phyloP scores from a whole-genome alignment of 2,797 vertebrate species.

The Rhinella marina region DNA sequence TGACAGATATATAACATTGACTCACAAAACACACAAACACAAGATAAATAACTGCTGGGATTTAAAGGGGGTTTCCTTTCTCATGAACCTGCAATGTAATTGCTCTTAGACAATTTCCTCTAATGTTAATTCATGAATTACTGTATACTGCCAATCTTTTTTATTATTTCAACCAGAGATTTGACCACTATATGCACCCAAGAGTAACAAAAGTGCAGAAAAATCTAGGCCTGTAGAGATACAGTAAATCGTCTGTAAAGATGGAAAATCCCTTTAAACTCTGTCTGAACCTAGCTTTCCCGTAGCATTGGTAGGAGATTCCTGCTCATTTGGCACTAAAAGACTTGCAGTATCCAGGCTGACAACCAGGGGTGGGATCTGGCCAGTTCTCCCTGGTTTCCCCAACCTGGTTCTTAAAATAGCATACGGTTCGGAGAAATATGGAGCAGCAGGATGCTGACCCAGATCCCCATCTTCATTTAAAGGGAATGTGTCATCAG shows the following conservation, averaged over 20 bases:
- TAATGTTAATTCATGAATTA: neutral
- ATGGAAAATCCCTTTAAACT: neutral
- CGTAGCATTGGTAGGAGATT: neutral
- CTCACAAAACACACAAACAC: neutral
- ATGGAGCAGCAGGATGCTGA: too few species aligned
- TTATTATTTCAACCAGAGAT: neutral
- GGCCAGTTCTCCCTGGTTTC: too few species aligned
- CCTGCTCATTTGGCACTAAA: neutral
- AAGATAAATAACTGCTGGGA: neutral
- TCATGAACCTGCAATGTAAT: neutral
- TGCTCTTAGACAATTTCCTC: neutral
- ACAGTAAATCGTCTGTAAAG: neutral
- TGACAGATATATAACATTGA: neutral
- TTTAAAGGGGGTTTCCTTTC: conserved; percentile 5
- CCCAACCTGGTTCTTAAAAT: too few species aligned
- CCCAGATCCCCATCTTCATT: too few species aligned
- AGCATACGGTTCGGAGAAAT: too few species aligned
- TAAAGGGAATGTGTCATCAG: too few species aligned
- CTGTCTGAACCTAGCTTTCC: neutral
- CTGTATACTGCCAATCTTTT: neutral
- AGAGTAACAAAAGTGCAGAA: neutral
- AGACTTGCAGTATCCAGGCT: neutral
- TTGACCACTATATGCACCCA: neutral
- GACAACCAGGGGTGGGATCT: too few species aligned
- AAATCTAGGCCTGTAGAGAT: neutral